These are phyloP conservation scores for Alloplasta piceator DNA, from an alignment of 2,888 invertebrate genomes.

Conservation along the genomic window DNA sequence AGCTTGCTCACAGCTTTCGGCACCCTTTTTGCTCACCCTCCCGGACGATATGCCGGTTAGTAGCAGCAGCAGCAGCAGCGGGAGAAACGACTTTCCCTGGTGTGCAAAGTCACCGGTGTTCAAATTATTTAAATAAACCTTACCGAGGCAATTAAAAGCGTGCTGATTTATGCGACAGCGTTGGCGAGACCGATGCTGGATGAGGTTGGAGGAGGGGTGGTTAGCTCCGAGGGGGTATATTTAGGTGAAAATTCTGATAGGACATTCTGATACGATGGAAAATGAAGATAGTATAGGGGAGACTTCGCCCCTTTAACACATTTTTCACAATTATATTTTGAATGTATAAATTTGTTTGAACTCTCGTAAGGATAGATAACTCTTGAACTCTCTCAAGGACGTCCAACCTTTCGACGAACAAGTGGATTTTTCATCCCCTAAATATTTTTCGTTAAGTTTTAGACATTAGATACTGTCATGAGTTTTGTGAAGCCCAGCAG, in stretches of 20 bases:
- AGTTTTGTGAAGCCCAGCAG: too few species aligned
- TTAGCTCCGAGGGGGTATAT: slow-evolving; percentile 49
- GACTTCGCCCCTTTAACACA: too few species aligned
- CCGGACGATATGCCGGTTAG: slow-evolving; percentile 11
- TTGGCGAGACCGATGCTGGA: slow-evolving; percentile 44
- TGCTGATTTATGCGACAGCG: slow-evolving; percentile 74
- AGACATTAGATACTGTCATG: too few species aligned
- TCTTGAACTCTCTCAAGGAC: too few species aligned
- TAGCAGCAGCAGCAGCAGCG: slow-evolving; percentile 7
- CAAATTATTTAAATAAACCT: slow-evolving; percentile 79
- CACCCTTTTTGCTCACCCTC: slow-evolving; percentile 38
- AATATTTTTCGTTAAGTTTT: too few species aligned
- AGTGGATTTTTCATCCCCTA: too few species aligned
- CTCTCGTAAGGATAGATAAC: too few species aligned
- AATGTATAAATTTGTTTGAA: too few species aligned
- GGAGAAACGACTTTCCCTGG: slow-evolving; percentile 51
- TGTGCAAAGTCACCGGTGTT: slow-evolving; percentile 63
- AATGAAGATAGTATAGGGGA: slow-evolving; percentile 4
- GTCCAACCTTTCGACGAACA: too few species aligned
- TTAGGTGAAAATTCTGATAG: slow-evolving; percentile 42
- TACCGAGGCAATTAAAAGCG: slow-evolving; percentile 77
- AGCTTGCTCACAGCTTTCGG: slow-evolving; percentile 32
- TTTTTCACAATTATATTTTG: too few species aligned
- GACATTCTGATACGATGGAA: slow-evolving; percentile 34
- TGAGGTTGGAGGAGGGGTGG: neutral